Percentiles rank a stretch among this genome's conserved stretches.
These are phyloP conservation scores for Polyommatus icarus DNA, from an alignment of 2,888 invertebrate species.

Conservation along the genomic window DNA sequence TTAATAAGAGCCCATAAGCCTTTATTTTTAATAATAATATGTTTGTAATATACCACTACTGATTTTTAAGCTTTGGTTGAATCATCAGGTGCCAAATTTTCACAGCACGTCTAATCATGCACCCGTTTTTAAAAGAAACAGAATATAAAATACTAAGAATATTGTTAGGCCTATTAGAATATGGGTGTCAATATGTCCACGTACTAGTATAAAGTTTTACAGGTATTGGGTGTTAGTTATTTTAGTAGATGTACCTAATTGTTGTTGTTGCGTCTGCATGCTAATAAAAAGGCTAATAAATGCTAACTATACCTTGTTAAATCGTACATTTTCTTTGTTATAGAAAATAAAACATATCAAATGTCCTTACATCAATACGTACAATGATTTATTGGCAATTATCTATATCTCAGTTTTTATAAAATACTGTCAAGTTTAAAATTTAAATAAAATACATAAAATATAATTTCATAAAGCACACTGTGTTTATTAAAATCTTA, in stretches of 20 bases:
- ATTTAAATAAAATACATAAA: neutral
- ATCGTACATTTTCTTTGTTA: slow-evolving; percentile 1
- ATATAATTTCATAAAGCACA: neutral
- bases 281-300: slow-evolving; percentile 56
- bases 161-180: slow-evolving; percentile 65
- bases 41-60: neutral
- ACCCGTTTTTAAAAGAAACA: neutral
- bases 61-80: neutral
- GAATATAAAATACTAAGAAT: slow-evolving; percentile 14
- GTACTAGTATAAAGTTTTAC: slow-evolving; percentile 59
- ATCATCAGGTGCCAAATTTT: slow-evolving; percentile 30
- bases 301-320: slow-evolving; percentile 46
- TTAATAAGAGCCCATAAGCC: neutral
- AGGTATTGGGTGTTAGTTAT: slow-evolving; percentile 71
- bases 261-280: slow-evolving; percentile 54
- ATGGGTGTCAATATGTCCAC: slow-evolving; percentile 58
- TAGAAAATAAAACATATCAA: slow-evolving; percentile 30
- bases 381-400: neutral
- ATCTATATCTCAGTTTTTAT: neutral
- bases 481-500: neutral
- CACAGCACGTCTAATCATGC: slow-evolving; percentile 8
- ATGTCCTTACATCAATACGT: neutral
- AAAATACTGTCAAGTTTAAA: neutral
- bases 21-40: neutral
- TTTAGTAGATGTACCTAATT: slow-evolving; percentile 54